Percentiles rank a stretch among this genome's conserved stretches.
These are phyloP conservation scores for Malaclemys terrapin DNA, from an alignment of 2,113 vertebrate genomes.

Conservation along the genomic window DNA sequence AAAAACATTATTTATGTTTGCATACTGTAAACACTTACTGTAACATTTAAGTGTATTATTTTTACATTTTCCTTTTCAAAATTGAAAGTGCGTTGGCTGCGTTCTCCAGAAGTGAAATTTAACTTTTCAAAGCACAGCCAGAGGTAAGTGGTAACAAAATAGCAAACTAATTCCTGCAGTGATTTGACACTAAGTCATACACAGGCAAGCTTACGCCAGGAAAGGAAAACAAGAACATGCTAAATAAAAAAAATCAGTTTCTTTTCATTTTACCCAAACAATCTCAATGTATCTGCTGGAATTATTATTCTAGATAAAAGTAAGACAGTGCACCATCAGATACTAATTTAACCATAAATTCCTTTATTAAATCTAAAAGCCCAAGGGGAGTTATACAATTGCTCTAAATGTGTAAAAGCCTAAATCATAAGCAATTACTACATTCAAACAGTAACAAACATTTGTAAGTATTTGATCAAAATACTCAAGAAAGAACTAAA, in stretches of 20 bases:
- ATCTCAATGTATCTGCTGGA: background rate
- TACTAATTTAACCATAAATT: background rate
- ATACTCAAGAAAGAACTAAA: background rate
- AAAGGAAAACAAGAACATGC: background rate
- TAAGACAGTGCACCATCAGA: background rate
- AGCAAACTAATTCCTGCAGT: background rate
- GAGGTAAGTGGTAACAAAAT: background rate
- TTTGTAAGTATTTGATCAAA: background rate
- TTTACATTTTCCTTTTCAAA: background rate
- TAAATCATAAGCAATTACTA: background rate
- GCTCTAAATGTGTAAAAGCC: background rate
- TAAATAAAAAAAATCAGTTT: rapidly evolving
- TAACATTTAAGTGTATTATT: background rate
- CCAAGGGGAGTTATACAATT: background rate
- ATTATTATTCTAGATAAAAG: background rate
- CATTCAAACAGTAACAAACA: background rate
- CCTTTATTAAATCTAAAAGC: background rate
- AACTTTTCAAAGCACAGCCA: background rate
- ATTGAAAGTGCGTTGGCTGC: background rate
- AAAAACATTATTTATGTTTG: background rate
- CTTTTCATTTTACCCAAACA: background rate
- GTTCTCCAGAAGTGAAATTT: background rate
- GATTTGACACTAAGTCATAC: background rate
- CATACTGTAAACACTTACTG: background rate
- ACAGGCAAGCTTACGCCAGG: background rate